Base-by-base conservation (phyloP, 2,888 invertebrate genomes). In the Parelbella ahira region DNA sequence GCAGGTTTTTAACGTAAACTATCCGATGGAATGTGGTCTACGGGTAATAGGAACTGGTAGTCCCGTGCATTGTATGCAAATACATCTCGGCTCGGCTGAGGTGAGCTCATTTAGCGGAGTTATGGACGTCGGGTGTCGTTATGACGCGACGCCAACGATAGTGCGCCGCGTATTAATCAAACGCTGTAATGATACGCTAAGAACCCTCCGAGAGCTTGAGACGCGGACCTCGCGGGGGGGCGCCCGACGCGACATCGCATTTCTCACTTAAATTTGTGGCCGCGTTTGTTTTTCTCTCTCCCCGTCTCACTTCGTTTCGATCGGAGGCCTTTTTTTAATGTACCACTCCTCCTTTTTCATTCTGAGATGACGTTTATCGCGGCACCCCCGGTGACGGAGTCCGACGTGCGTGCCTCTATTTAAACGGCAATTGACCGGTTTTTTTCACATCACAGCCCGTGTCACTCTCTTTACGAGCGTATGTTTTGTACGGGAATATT, bases 331-430 rank as follows among this genome's bases (percentile, higher is more conserved):
- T 77, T 79, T 79, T 80, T 73, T 74, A 68, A 4, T 2, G 15
- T 15, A 3, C 15, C 15, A 4, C 15, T 77, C 63, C 58, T 69
- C 37, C 39, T 69, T 79, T 84, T 81, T 76, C 80, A 84, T 84
- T 83, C 82, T 83, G 62, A 74, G 66, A 75, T 80, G 84, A 84
- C 83, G 75, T 84, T 80, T 82, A 84, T 83, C 78, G 79, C 68
- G 65, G 62, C 76, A 78, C 80, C 82, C 78, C 71, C 73, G 75
- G 80, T 72, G 77, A 77, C 63, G 65, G 33, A 6, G 71, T n/a
- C n/a, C 65, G 39, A 61, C 64, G 69, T 60, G 66, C 54, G 56
- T 63, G 65, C 67, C 57, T 61, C 74, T 78, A 73, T 73, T 76
- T 75, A 80, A 74, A 77, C 68, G 74, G 75, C 75, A 74, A 77